A percentile compares a stretch with the other conserved stretches of the same genome.
Evolutionary conservation across 2,797 vertebrate species (phyloP).

Genomic region (Periophthalmus magnuspinnatus): DNA sequence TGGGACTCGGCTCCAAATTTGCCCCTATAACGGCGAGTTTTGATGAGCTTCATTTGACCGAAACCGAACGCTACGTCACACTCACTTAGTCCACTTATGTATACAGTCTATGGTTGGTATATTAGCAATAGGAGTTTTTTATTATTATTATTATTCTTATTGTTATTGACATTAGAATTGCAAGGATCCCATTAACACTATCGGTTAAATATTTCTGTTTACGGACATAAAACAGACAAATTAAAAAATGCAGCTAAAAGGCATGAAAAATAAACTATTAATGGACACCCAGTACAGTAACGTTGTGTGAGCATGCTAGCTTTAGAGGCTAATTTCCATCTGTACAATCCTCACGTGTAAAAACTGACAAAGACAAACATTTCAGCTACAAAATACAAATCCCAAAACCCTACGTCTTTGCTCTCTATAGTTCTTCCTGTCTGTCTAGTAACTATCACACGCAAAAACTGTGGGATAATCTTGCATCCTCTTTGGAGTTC

Average conservation of each 20-base stretch:
- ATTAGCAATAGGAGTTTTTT: too few relatives aligned
- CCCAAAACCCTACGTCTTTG: too few relatives aligned
- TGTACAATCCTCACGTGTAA: background rate
- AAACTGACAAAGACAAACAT: background rate
- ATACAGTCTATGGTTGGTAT: too few relatives aligned
- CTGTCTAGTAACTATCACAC: conserved; percentile 33
- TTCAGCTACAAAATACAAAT: too few relatives aligned
- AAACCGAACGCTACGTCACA: too few relatives aligned
- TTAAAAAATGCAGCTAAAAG: background rate
- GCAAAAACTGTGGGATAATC: conserved; percentile 33
- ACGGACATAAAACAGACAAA: background rate
- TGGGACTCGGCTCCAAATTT: too few relatives aligned
- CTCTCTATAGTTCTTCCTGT: background rate
- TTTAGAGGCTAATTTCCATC: background rate
- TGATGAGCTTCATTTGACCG: too few relatives aligned
- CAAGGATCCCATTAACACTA: background rate
- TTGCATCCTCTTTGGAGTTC: conserved; percentile 26
- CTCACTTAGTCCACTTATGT: too few relatives aligned
- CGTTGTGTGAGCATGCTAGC: too few relatives aligned
- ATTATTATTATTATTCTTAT: too few relatives aligned
- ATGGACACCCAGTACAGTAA: too few relatives aligned
- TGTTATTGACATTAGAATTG: background rate
- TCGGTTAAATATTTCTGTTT: background rate
- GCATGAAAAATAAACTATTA: background rate
- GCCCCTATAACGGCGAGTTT: too few relatives aligned